Evolutionary conservation across 2,888 invertebrate species (phyloP).

Genomic region (Pristionchus japonicus): DNA sequence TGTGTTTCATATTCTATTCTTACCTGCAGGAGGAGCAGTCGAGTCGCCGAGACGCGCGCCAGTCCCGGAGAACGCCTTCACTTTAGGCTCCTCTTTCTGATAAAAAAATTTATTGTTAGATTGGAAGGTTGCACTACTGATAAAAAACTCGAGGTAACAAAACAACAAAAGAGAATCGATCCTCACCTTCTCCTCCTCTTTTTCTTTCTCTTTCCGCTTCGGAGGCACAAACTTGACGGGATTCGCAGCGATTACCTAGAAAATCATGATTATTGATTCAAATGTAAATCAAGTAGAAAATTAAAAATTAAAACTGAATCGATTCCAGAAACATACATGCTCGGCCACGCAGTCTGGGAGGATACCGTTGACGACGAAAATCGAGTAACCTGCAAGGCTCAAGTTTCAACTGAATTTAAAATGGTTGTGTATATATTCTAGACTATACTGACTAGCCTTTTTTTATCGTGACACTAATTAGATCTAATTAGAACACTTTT

Average conservation of each 20-base stretch:
- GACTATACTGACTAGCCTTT: no score
- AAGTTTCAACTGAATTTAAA: neutral
- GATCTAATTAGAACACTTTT: no score
- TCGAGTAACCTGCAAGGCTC: conserved; percentile 15
- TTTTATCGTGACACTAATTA: no score
- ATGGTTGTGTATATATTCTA: no score
- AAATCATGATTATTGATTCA: neutral
- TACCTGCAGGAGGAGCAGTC: neutral
- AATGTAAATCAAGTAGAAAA: neutral
- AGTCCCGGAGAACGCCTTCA: neutral
- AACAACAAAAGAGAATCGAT: neutral
- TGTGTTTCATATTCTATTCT: no score
- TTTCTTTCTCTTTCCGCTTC: neutral
- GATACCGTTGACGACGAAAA: conserved; percentile 25
- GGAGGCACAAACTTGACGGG: neutral
- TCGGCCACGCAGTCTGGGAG: conserved; percentile 37
- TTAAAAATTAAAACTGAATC: neutral
- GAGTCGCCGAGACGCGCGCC: conserved; percentile 2
- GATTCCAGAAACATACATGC: neutral
- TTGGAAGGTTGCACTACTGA: neutral
- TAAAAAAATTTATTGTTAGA: neutral
- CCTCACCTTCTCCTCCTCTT: neutral
- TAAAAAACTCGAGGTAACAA: neutral
- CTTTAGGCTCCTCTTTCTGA: neutral
- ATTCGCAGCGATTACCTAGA: conserved; percentile 16